Evolutionary conservation across 2,113 vertebrate genomes (phyloP).

Genomic region (Oryzias javanicus): DNA sequence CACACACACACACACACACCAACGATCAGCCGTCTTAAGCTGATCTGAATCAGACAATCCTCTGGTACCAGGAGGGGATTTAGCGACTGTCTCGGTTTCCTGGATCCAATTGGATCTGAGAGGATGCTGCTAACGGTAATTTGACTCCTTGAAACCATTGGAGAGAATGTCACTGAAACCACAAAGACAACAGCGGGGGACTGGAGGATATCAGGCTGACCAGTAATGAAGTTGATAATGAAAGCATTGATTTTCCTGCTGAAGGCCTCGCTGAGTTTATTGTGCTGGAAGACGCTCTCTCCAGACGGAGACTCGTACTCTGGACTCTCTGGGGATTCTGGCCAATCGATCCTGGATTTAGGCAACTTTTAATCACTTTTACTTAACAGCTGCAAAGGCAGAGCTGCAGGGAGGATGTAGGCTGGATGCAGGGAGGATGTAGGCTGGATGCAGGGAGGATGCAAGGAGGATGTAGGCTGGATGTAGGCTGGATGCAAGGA

Average conservation of each 20-base stretch:
- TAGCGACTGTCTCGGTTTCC: background rate
- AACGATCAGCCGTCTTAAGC: background rate
- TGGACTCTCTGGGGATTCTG: constrained; percentile 40
- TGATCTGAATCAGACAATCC: background rate
- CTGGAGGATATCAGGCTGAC: constrained; percentile 32
- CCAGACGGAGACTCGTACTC: constrained; percentile 41
- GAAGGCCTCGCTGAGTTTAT: constrained; percentile 49
- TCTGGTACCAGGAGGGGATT: constrained; percentile 7
- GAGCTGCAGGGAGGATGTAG: background rate
- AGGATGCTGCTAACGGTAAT: constrained; percentile 27
- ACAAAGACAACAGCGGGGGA: constrained; percentile 22
- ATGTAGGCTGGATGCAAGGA: no score
- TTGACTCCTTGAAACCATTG: constrained; percentile 17
- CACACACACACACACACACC: no score
- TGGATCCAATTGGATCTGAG: constrained; percentile 17
- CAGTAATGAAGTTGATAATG: constrained; percentile 65
- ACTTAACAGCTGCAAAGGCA: constrained; percentile 4
- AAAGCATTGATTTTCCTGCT: constrained; percentile 63
- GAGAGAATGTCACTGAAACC: constrained; percentile 30
- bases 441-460: constrained; percentile 1
- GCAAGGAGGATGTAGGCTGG: background rate
- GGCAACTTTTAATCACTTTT: constrained; percentile 54
- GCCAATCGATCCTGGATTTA: constrained; percentile 54
- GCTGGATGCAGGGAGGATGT: background rate
- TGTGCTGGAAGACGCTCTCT: constrained; percentile 49